Base-by-base conservation (phyloP, 2,888 invertebrate species). In the Meteorus cinctellus region DNA sequence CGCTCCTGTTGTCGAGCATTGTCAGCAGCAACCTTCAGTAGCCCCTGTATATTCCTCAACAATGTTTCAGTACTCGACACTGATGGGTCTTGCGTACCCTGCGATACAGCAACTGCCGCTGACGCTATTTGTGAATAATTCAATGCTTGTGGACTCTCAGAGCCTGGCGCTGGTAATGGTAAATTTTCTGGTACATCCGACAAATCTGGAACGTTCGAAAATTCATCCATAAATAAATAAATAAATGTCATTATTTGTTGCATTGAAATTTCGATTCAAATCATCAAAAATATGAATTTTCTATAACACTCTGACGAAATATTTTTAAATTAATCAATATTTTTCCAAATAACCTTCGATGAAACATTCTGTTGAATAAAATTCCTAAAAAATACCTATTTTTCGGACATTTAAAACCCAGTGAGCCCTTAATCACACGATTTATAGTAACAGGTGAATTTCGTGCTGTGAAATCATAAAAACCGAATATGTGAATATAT, bases 1-100 rank as follows among this genome's bases (percentile, higher is more conserved):
- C 97, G 92, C 90, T 98, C 98, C 91, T 98, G 97, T 88, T 98
- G 97, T 85, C 98, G 93, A 74, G 98, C 97, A 91, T 98, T 98
- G 90, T 98, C 98, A 2, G 97, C 97, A n/a, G 98, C 98, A 79
- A 98, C 97, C 91, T 98, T 98, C 80, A 98, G 93, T 81, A 98
- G 92, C 72, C 98, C 97, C 91, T 98, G 98, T 87, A 98, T 98
- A 90, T 98, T 98, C 87, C 98, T 92, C 82, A 98, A 93, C 82
- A 98, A 92, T 78, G 97, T 97, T 91, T 98, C 98, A 77, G 98
- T 97, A 86, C 97, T 97, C 81, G 96, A 96, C 84, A 93, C 91
- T 87, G 91, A 91, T 68, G 92, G 91, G 81, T 93, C 92, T 83
- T 93, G 93, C 82, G 92, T 90, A 90, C 92, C 91, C 81, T 90